Evolutionary conservation across 37 sponge, comb jelly and placozoan genomes (phyloP), one percentile per base, ranked within the genome.

Genomic region (Cladorhizidae sp.): DNA sequence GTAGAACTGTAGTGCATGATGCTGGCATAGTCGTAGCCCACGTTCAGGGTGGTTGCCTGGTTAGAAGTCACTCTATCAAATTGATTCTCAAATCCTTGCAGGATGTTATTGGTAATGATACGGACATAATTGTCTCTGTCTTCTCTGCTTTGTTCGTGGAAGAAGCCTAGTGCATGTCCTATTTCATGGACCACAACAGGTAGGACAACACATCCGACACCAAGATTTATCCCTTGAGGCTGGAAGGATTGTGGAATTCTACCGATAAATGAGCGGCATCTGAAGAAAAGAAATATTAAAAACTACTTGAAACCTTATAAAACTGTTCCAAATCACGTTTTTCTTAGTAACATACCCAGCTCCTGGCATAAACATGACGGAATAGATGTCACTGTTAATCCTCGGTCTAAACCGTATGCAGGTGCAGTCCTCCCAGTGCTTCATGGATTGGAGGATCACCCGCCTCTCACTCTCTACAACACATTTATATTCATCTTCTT

Each of bases 1-100:
- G 42, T 55, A 2, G 50, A 35, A 51, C 25, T 38, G 67, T 94
- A 94, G 70, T 94, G 94, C 94, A 94, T 94, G 40, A 94, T 85
- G 31, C 91, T 89, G 67, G 85, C 88, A 78, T 85, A 89, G 61
- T 93, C 94, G 70, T 93, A 93, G 12, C 82, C 58, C 1, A 85
- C 55, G 28, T 88, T 88, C 6, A 87, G 38, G 3, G 86, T 81
- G 36, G 87, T 45, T 11, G 89, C 71, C n/a, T 71, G 33, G 59
- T 29, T 42, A 31, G 58, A 26, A 6, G 21, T 9, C 5, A 54
- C 18, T 9, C 37, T 64, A 2, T 33, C n/a, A 41, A 85, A 92
- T 38, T 80, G 75, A 36, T 32, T 22, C 18, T 36, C 33, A 15
- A 51, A 58, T 9, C 73, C 56, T 28, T 76, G 51, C 28, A 71